Conservation (phyloP, 2,113 vertebrate genomes). For the Cheirogaleus medius region DNA sequence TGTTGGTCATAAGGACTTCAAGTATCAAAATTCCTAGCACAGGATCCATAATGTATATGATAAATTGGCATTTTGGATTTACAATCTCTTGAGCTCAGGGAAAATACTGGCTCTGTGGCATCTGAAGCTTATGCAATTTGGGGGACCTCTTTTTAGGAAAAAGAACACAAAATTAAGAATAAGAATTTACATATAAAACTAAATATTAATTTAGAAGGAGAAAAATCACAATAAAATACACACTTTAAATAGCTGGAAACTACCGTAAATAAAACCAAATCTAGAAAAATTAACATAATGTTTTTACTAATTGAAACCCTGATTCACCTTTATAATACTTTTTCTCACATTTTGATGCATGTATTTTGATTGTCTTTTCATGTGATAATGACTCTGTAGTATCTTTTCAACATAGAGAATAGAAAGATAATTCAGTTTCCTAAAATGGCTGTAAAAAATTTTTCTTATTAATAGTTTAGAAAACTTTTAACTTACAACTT, state of each 20-base stretch:
- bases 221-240: neutral
- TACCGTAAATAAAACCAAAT: slow-evolving; percentile 20
- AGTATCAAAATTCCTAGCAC: neutral
- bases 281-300: neutral
- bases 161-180: slow-evolving; percentile 6
- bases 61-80: neutral
- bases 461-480: neutral
- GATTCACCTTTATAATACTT: neutral
- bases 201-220: neutral
- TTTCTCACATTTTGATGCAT: neutral
- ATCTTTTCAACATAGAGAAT: neutral
- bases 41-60: neutral
- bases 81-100: neutral
- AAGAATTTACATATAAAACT: neutral
- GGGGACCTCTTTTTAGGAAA: neutral
- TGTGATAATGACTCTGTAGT: neutral
- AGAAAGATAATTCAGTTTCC: slow-evolving; percentile 10
- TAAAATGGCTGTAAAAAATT: neutral
- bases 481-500: neutral
- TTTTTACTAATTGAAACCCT: neutral
- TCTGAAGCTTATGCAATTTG: neutral
- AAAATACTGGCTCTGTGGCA: neutral
- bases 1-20: neutral
- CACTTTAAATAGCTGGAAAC: neutral
- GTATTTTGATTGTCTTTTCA: neutral